Evolutionary conservation across 1,140 invertebrate genomes (phyloP), one percentile per base, ranked within the genome.

Genomic region (Anoplophora glabripennis): DNA sequence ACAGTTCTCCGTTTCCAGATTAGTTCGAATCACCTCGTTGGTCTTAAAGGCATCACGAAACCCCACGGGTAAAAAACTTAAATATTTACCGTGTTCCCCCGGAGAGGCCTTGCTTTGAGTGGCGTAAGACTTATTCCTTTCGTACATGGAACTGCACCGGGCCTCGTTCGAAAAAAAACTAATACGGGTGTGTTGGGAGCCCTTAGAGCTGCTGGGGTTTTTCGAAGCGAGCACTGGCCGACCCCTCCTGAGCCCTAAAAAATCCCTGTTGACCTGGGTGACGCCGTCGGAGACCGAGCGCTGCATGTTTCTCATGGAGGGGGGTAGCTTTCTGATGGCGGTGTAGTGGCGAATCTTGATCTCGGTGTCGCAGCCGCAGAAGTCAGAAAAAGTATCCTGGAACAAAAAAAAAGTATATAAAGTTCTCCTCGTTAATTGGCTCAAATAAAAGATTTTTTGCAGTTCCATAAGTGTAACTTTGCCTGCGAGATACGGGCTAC

Each of bases 331-430:
- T 18, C 48, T 51, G 21, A 53, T 51, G 1, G 63, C 38, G 7
- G 40, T 18, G 54, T 52, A 59, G 38, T 55, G 41, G 4, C 58
- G 9, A 11, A n/a, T 56, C 10, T 46, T 38, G 7, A 12, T 55
- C 15, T 40, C 36, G 17, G 55, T 61, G 21, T 5, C 21, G 34
- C 61, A 52, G 2, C 58, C 57, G 53, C 69, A 73, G 15, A 70
- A 21, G 14, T 68, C 63, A 15, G 58, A 53, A 15, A 73, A 67
- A 11, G 71, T 73, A 53, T 70, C 66, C 69, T 72, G 64, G 18
- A 72, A 69, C n/a, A n/a, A 47, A 55, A 44, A 48, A 44, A 11
- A 33, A 64, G 45, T 18, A 18, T n/a, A 28, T 28, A 28, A 28
- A 5, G n/a, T n/a, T n/a, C n/a, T 28, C 5, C 21, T 28, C 2